phyloP scores from a whole-genome alignment of 2,797 vertebrate species.

The Acomys russatus region DNA sequence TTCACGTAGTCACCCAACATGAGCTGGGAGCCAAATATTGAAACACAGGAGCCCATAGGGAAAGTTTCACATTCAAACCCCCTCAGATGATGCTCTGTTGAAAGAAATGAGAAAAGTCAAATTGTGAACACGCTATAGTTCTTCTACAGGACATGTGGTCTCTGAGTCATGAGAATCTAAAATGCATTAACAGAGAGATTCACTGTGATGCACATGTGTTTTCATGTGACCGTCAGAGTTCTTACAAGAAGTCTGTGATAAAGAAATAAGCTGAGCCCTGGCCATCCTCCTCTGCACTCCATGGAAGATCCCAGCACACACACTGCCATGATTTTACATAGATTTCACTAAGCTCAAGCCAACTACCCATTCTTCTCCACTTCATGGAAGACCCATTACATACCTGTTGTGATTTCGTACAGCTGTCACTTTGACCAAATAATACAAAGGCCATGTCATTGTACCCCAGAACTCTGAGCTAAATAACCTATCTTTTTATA shows the following conservation, averaged over 20 bases:
- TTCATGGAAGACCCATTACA: neutral
- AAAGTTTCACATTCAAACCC: neutral
- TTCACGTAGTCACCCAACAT: neutral
- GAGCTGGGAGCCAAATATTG: neutral
- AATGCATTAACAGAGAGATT: neutral
- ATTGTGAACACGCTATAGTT: neutral
- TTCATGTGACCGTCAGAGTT: neutral
- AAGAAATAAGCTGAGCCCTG: neutral
- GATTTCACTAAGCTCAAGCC: neutral
- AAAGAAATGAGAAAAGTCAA: neutral
- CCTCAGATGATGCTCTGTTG: neutral
- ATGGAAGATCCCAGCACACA: neutral
- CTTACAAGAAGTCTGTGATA: neutral
- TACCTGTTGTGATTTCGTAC: no score
- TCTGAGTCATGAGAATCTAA: conserved; percentile 10
- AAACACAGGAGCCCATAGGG: neutral
- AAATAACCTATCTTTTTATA: neutral
- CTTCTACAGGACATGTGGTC: neutral
- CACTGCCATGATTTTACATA: neutral
- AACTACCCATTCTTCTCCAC: neutral
- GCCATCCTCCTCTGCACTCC: fast-evolving
- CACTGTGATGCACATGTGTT: neutral
- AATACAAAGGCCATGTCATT: neutral
- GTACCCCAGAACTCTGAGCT: neutral
- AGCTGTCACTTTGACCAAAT: neutral